Conservation (phyloP, 2,113 vertebrate species). For the Suricata suricatta region DNA sequence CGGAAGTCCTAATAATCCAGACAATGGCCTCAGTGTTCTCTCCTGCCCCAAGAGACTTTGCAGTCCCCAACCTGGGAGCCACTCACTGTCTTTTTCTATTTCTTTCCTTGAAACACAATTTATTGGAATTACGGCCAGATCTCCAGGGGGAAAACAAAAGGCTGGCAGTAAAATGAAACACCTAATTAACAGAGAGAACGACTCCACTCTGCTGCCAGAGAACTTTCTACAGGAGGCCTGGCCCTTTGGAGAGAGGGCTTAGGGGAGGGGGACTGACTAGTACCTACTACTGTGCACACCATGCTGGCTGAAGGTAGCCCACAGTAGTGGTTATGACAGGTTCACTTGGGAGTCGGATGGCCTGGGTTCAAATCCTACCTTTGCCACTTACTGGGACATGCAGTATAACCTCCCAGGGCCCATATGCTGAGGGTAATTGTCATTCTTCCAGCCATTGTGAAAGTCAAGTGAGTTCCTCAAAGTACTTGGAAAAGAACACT, state of each 20-base stretch:
- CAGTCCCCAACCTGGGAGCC: constrained; percentile 53
- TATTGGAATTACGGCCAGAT: constrained; percentile 70
- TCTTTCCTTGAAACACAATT: constrained; percentile 71
- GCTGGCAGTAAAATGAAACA: constrained; percentile 78
- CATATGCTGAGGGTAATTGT: neutral
- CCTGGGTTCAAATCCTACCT: neutral
- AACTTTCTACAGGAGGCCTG: constrained; percentile 45
- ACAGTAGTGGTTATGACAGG: neutral
- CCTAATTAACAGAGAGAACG: constrained; percentile 66
- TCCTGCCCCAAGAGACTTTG: neutral
- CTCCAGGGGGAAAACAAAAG: constrained; percentile 65
- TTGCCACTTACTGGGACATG: neutral
- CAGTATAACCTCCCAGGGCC: neutral
- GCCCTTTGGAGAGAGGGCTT: constrained; percentile 3
- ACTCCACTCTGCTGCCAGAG: constrained; percentile 48
- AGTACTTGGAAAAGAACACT: neutral
- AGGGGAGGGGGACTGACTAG: neutral
- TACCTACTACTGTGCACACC: neutral
- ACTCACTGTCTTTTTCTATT: constrained; percentile 67
- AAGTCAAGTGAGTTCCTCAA: neutral
- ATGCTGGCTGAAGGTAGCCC: neutral
- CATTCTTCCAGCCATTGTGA: neutral
- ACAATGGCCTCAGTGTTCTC: constrained; percentile 66
- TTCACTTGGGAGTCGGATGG: neutral
- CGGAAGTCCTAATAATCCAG: constrained; percentile 9